Evolutionary conservation across 2,888 invertebrate species (phyloP), one percentile per base, ranked within the genome.

Genomic region (Nymphalis urticae): DNA sequence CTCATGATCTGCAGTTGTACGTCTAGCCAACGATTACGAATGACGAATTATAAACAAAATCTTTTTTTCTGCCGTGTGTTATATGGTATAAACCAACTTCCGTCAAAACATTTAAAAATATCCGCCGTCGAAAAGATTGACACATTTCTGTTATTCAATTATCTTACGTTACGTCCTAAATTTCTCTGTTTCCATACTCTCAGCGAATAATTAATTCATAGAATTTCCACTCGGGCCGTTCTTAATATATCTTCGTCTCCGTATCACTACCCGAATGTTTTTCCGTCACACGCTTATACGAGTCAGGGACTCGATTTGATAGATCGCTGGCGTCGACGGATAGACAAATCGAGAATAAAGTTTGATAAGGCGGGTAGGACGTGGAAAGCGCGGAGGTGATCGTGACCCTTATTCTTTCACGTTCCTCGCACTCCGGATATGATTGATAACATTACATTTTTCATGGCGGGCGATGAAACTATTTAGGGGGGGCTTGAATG

Each of bases 391-490:
- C n/a, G 58, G 78, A 80, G 82, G 81, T 79, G 77, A 85, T 78
- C 68, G 78, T 36, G 64, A 58, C 60, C 70, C 66, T 81, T 76
- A 80, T 80, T 85, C 82, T 79, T 81, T 79, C 81, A 80, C 79
- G 79, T 79, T 76, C 77, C 69, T 72, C 78, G 75, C 77, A 73
- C 77, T 75, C 77, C 76, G 73, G 68, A 74, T 77, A 80, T 86
- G 85, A 87, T 82, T 74, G 81, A 85, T 83, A 81, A 75, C 75
- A 80, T 82, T 80, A 84, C 84, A 88, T 87, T 84, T 87, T 85
- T 88, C 85, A 85, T 80, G 78, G 78, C 72, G 75, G 78, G 77
- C 79, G 67, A 69, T 72, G 69, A 73, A 74, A 82, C 83, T 83
- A 82, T 82, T 82, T 81, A 79, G 78, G 79, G 71, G 66, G 72